Base-by-base conservation (phyloP, 1,140 invertebrate species). In the Cyclina sinensis region DNA sequence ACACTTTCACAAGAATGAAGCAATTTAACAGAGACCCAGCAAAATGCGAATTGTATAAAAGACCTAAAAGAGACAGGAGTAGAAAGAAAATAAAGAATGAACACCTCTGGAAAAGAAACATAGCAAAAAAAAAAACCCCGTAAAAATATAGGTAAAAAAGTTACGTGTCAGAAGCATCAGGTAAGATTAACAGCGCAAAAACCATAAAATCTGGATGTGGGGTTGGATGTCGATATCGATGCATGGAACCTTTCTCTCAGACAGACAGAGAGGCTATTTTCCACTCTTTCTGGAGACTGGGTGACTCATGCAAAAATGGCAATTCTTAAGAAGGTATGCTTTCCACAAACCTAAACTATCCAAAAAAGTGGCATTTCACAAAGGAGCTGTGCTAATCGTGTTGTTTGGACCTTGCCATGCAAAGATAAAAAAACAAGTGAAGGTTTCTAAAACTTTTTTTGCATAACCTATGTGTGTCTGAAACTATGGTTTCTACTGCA, bases 41-140 rank as follows among this genome's bases (percentile, higher is more conserved):
- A n/a, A n/a, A n/a, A n/a, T n/a, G n/a, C n/a, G n/a, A n/a, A n/a
- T n/a, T n/a, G n/a, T n/a, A n/a, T n/a, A n/a, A n/a, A n/a, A n/a
- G n/a, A n/a, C n/a, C n/a, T n/a, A n/a, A n/a, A n/a, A n/a, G n/a
- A n/a, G n/a, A 18, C 30, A 7, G 24, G 16, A 14, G 78, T 11
- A 27, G 78, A 57, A 80, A 80, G 27, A 7, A 16, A 16, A 80
- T n/a, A 57, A 27, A n/a, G 27, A 80, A 80, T n/a, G 18, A 37
- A 30, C 7, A 14, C 9, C 54, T 7, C 7, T 80, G 46, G 78
- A 27, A 43, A 57, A 30, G 78, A 32, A 80, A 80, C 27, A 14
- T 80, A 9, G 24, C 12, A 54, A 80, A 80, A 80, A 27, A 46
- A 54, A 30, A 57, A 80, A 57, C 46, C 30, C 18, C 14, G 78